A percentile compares a stretch with the other conserved stretches of the same genome.
Evolutionary conservation across 2,888 invertebrate genomes (phyloP).

Genomic region (Steinernema scapterisci): DNA sequence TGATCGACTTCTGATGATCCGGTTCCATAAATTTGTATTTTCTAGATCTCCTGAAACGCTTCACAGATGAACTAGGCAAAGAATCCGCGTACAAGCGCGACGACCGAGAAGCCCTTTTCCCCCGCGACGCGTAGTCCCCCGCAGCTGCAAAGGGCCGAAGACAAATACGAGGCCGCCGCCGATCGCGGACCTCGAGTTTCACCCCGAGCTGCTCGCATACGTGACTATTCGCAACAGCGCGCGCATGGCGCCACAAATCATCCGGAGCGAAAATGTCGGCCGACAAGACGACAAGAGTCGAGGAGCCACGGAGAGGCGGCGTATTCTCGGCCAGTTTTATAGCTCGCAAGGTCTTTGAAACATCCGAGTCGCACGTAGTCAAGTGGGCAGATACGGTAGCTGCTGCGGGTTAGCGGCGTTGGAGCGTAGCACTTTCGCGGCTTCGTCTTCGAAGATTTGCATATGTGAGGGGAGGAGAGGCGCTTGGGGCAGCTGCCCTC

Average conservation of each 20-base stretch:
- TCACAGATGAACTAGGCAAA: no score
- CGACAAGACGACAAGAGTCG: background rate
- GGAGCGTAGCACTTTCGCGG: no score
- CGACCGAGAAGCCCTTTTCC: no score
- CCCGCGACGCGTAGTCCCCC: no score
- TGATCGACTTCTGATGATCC: no score
- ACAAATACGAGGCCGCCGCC: constrained; percentile 20
- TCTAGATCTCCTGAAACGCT: no score
- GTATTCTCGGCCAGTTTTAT: constrained; percentile 13
- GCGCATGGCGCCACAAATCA: constrained; percentile 23
- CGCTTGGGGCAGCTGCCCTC: background rate
- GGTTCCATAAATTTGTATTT: no score
- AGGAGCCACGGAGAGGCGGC: no score
- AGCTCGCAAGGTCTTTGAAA: background rate
- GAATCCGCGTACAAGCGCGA: no score
- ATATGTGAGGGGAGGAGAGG: background rate
- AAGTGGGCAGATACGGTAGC: constrained; percentile 26
- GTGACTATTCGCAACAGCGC: constrained; percentile 20
- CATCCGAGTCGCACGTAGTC: constrained; percentile 8
- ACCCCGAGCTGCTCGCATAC: background rate
- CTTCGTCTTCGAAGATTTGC: background rate
- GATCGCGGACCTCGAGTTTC: background rate
- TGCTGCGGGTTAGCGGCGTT: background rate
- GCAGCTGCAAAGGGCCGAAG: background rate
- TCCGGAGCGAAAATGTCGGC: background rate